Evolutionary conservation across 2,888 invertebrate species (phyloP).

Genomic region (Sesia apiformis): DNA sequence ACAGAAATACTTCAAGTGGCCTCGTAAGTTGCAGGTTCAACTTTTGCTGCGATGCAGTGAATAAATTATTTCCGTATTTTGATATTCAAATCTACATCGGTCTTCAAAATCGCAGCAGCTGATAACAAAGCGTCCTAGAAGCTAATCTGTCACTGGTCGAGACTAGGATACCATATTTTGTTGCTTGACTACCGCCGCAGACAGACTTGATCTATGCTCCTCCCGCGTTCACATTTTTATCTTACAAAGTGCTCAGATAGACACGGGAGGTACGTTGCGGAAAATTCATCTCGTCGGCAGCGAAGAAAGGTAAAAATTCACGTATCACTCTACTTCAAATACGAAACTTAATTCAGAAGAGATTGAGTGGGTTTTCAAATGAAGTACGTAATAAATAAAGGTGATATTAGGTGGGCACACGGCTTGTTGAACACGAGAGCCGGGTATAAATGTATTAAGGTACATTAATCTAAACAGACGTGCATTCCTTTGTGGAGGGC

Average conservation of each 20-base stretch:
- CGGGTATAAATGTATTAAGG: conserved; percentile 67
- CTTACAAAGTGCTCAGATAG: conserved; percentile 72
- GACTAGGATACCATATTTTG: conserved; percentile 40
- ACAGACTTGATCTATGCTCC: conserved; percentile 65
- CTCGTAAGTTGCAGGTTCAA: too few species aligned
- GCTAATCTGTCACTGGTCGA: conserved; percentile 35
- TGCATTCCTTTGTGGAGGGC: conserved; percentile 62
- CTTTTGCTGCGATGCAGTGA: neutral
- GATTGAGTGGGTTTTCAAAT: conserved; percentile 16
- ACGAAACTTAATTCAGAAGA: neutral
- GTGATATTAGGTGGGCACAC: conserved; percentile 24
- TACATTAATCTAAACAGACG: conserved; percentile 71
- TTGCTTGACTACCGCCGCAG: conserved; percentile 39
- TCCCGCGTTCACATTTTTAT: conserved; percentile 64
- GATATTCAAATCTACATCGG: neutral
- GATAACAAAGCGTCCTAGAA: conserved; percentile 11
- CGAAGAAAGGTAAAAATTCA: conserved; percentile 19
- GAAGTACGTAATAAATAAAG: conserved; percentile 8
- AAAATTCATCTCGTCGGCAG: conserved; percentile 51
- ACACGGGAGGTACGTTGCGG: conserved; percentile 65
- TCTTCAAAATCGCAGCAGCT: too few species aligned
- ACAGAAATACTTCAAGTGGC: too few species aligned
- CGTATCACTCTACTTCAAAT: neutral
- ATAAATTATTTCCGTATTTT: neutral
- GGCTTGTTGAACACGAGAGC: conserved; percentile 44